phyloP scores from a whole-genome alignment of 2,797 vertebrate genomes.

The Spinus olivaceus region DNA sequence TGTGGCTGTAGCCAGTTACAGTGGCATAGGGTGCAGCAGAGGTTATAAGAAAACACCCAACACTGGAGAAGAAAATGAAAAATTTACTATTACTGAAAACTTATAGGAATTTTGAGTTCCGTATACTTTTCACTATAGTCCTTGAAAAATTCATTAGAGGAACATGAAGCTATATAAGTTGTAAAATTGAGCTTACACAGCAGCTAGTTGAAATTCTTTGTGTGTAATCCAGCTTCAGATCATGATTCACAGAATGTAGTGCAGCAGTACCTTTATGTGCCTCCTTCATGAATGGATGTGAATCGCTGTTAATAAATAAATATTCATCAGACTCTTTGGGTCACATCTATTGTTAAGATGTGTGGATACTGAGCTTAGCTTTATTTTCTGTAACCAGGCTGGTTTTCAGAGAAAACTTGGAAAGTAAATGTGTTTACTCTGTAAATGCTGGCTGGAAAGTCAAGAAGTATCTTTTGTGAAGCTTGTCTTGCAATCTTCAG shows the following conservation, averaged over 20 bases:
- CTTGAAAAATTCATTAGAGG: neutral
- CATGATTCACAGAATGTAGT: neutral
- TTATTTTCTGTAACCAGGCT: constrained; percentile 8
- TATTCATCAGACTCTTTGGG: neutral
- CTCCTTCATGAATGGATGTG: neutral
- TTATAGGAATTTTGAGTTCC: neutral
- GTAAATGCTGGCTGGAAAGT: constrained; percentile 16
- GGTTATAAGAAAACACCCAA: neutral
- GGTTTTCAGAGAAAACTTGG: neutral
- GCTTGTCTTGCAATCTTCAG: neutral
- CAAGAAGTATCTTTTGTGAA: neutral
- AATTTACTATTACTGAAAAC: neutral
- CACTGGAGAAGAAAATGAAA: neutral
- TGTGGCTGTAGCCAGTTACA: neutral
- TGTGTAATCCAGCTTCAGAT: neutral
- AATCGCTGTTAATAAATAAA: constrained; percentile 4
- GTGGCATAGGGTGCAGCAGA: neutral
- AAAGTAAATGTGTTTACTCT: neutral
- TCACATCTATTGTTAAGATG: neutral
- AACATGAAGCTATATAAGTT: neutral
- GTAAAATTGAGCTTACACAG: neutral
- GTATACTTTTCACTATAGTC: neutral
- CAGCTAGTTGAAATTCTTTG: constrained; percentile 8
- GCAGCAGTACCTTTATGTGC: neutral
- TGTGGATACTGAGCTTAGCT: neutral